Conservation (phyloP, 2,888 invertebrate genomes). For the Harpagoxenus sublaevis region DNA sequence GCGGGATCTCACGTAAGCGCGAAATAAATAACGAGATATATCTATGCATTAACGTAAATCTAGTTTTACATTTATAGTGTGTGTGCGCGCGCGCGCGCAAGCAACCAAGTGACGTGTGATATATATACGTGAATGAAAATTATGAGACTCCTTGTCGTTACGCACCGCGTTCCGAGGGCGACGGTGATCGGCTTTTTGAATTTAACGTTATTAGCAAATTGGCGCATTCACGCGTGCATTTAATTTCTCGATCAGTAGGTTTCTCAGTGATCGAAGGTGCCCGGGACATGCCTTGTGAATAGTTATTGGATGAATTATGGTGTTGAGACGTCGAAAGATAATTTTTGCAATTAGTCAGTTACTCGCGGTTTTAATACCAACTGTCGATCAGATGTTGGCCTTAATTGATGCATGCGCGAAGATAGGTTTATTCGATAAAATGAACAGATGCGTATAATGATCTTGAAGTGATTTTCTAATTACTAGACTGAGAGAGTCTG, state of each 20-base stretch:
- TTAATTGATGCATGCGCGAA: background rate
- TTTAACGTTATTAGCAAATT: background rate
- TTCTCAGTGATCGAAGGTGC: conserved; percentile 3
- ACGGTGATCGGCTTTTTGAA: conserved; percentile 1
- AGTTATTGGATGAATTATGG: conserved; percentile 27
- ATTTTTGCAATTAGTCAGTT: conserved; percentile 36
- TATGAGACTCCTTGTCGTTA: background rate
- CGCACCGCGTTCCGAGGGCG: background rate
- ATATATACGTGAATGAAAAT: conserved; percentile 7
- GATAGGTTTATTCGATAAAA: too few relatives aligned
- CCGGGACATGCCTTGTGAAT: background rate
- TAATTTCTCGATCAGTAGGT: conserved; percentile 9
- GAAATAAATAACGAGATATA: conserved; percentile 45
- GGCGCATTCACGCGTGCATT: background rate
- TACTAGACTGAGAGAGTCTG: background rate
- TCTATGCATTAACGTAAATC: conserved; percentile 33
- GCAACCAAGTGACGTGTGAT: background rate
- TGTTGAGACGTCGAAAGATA: background rate
- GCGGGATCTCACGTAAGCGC: conserved; percentile 37
- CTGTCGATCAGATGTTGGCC: conserved; percentile 1
- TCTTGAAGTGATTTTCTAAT: background rate
- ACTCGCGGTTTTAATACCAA: conserved; percentile 18
- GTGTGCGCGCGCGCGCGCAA: too few relatives aligned
- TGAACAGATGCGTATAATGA: background rate
- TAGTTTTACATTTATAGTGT: conserved; percentile 28